Base-by-base conservation (phyloP, 23 tunicate genomes). In the Phallusia fumigata region DNA sequence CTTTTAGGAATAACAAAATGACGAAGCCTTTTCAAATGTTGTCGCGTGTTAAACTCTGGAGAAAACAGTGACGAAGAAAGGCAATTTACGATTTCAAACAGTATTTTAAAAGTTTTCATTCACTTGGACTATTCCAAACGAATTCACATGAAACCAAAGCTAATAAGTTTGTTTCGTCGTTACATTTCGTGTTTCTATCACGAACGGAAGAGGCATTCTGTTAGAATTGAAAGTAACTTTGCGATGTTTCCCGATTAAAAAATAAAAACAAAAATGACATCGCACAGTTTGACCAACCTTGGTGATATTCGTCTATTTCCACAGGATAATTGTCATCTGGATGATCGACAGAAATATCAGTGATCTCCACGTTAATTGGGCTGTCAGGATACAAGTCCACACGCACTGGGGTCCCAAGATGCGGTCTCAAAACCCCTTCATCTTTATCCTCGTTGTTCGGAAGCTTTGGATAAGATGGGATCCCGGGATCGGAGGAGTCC, bases 311-410 rank as follows among this genome's bases (percentile, higher is more conserved):
- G 0, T 19, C 35, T 0, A 33, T 30, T 21, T 47, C n/a, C 8
- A 24, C 65, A 26, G 53, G 69, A 82, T 82, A 33, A 18, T 22
- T 45, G 6, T 65, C n/a, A 28, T 64, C 85, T 26, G 19, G 30
- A 32, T 65, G 53, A 34, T 51, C 85, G 18, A 19, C 76, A 0
- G 76, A 26, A 12, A 64, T 36, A 22, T 69, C 78, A 30, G 47
- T 26, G 36, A 65, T 34, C 64, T 30, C 32, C 18, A 49, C 33
- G 19, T 73, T 36, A 30, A 64, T 31, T 33, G 85, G 76, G 28
- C 65, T 34, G 8, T 18, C 34, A 30, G 78, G 40, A 74, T 33
- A 74, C 26, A 28, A 33, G 30, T 74, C 78, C 78, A 35, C 40
- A 10, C 22, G 12, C 2, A 35, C 44, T 19, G 78, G 45, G 13